Conservation (phyloP, 2,888 invertebrate genomes). For the Merodon equestris region DNA sequence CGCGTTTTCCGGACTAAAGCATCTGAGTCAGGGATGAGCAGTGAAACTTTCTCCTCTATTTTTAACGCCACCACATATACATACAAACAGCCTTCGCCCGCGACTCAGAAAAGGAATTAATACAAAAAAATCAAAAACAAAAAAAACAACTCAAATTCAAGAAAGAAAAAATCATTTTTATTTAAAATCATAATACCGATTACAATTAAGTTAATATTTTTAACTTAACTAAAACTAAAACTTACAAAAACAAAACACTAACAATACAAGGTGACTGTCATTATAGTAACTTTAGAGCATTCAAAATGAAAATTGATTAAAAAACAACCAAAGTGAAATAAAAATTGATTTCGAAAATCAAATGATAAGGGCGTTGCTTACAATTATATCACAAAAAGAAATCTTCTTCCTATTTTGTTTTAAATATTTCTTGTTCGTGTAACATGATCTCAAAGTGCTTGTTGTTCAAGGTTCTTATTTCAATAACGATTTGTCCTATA, state of each 20-base stretch:
- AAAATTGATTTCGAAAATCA: slow-evolving; percentile 31
- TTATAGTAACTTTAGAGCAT: slow-evolving; percentile 4
- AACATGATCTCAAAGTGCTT: slow-evolving; percentile 5
- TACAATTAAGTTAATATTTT: slow-evolving; percentile 14
- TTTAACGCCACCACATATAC: too few relatives aligned
- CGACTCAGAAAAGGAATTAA: too few relatives aligned
- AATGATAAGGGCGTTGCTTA: slow-evolving; percentile 49
- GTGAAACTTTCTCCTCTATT: too few relatives aligned
- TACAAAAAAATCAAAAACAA: not conserved
- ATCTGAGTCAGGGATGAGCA: too few relatives aligned
- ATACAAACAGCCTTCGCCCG: too few relatives aligned
- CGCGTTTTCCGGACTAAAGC: too few relatives aligned
- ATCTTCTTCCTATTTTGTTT: slow-evolving; percentile 36
- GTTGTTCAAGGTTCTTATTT: too few relatives aligned
- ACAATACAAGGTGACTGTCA: slow-evolving; percentile 15
- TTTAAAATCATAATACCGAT: slow-evolving; percentile 48
- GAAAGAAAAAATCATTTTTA: slow-evolving; percentile 33
- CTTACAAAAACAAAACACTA: slow-evolving; percentile 14
- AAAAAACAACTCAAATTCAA: not conserved
- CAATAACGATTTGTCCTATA: too few relatives aligned
- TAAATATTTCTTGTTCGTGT: slow-evolving; percentile 14
- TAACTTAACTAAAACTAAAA: slow-evolving; percentile 18
- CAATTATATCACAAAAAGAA: slow-evolving; percentile 66
- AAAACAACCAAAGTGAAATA: slow-evolving; percentile 11
- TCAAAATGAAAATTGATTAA: slow-evolving; percentile 5